Percentiles rank a stretch among this genome's conserved stretches.
phyloP scores from a whole-genome alignment of 2,797 vertebrate genomes.

The Sparus aurata region DNA sequence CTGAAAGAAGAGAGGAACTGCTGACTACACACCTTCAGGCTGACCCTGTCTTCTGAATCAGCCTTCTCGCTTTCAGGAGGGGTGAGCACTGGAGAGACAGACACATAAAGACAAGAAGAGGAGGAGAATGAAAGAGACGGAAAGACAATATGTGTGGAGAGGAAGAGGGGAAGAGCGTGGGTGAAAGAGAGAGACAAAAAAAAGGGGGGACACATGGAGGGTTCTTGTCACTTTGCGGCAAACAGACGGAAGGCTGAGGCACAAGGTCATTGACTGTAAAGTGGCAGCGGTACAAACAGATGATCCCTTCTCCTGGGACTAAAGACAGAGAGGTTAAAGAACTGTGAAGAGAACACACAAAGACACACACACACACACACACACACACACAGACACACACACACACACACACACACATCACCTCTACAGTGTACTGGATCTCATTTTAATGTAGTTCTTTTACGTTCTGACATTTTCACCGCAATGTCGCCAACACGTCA shows the following conservation, averaged over 20 bases:
- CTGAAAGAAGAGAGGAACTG: conserved; percentile 49
- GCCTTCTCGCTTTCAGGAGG: conserved; percentile 86
- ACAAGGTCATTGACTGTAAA: conserved; percentile 72
- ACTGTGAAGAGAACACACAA: conserved; percentile 30
- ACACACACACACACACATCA: conserved; percentile 49
- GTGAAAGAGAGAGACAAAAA: neutral
- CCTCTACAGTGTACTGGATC: neutral
- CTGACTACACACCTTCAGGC: conserved; percentile 82
- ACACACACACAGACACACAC: conserved; percentile 55
- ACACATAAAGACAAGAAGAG: conserved; percentile 31
- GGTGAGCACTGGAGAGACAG: conserved; percentile 78
- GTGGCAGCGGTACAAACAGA: conserved; percentile 67
- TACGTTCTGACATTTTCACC: conserved; percentile 29
- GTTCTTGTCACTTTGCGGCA: conserved; percentile 62
- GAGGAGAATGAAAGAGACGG: neutral
- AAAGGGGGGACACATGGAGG: conserved; percentile 13
- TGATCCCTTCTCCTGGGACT: conserved; percentile 67
- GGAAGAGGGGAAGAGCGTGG: conserved; percentile 4
- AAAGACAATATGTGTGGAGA: conserved; percentile 29
- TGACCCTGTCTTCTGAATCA: conserved; percentile 85
- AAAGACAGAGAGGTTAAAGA: conserved; percentile 51
- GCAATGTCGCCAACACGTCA: conserved; percentile 4
- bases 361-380: conserved; percentile 44
- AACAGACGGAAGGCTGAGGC: conserved; percentile 54
- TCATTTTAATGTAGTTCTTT: conserved; percentile 9